Evolutionary conservation across 2,113 vertebrate species (phyloP).

Genomic region (Probosciger aterrimus): DNA sequence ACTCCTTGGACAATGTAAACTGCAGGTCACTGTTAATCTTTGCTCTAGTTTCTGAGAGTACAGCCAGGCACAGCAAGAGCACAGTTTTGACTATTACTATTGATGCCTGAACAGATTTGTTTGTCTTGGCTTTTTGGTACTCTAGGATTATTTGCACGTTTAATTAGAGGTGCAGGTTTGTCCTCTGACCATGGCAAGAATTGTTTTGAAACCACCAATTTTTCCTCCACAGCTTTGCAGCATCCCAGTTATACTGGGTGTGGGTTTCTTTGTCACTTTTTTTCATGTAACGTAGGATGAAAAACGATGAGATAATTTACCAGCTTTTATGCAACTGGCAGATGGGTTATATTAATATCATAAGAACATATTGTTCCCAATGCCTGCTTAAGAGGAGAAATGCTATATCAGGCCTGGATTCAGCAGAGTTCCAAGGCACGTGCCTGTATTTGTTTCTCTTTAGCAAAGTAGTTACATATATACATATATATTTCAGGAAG

Average conservation of each 20-base stretch:
- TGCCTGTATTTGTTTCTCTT: constrained; percentile 17
- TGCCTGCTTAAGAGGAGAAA: constrained; percentile 15
- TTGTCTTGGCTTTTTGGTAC: neutral
- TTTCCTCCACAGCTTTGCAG: neutral
- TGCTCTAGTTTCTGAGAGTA: neutral
- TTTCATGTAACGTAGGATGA: constrained; percentile 26
- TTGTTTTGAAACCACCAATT: neutral
- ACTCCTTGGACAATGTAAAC: neutral
- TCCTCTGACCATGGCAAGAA: neutral
- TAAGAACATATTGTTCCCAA: constrained; percentile 58
- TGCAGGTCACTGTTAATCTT: neutral
- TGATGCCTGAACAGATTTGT: neutral
- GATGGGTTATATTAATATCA: constrained; percentile 65
- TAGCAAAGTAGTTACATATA: neutral
- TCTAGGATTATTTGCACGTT: neutral
- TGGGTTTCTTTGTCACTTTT: constrained; percentile 1
- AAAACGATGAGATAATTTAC: constrained; percentile 35
- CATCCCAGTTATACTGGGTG: neutral
- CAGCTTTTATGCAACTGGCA: constrained; percentile 58
- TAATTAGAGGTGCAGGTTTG: neutral
- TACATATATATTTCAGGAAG: no score
- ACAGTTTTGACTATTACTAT: neutral
- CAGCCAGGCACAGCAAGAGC: neutral
- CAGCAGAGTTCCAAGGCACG: neutral
- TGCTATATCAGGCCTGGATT: constrained; percentile 20